A percentile compares a stretch with the other conserved stretches of the same genome.
phyloP scores from a whole-genome alignment of 2,113 vertebrate species.

The Mixornis gularis region DNA sequence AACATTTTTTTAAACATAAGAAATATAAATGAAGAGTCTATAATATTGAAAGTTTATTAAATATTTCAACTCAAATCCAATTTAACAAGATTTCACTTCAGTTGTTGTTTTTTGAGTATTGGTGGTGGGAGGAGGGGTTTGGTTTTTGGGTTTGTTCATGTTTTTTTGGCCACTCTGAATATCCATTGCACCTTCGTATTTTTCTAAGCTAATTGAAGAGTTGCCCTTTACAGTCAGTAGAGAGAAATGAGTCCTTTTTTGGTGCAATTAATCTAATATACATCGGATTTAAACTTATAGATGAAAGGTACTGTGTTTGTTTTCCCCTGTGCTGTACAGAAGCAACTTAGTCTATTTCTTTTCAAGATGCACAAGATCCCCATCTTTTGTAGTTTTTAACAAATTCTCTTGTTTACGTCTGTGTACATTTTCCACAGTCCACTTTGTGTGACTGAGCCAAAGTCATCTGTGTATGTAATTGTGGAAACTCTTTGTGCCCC shows the following conservation, averaged over 20 bases:
- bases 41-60: neutral
- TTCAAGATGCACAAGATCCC: neutral
- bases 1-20: neutral
- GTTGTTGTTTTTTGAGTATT: neutral
- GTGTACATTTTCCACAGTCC: neutral
- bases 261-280: neutral
- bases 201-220: neutral
- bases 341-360: neutral
- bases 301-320: neutral
- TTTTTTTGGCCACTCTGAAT: neutral
- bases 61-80: neutral
- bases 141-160: neutral
- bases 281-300: neutral
- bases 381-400: neutral
- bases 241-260: neutral
- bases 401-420: neutral
- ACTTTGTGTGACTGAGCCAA: neutral
- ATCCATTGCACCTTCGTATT: neutral
- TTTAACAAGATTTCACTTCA: neutral
- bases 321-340: neutral
- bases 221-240: neutral
- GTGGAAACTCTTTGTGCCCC: neutral
- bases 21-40: neutral
- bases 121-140: neutral
- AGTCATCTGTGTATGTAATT: accelerated